Evolutionary conservation across 2,113 vertebrate species (phyloP).

Genomic region (Stercorarius parasiticus): DNA sequence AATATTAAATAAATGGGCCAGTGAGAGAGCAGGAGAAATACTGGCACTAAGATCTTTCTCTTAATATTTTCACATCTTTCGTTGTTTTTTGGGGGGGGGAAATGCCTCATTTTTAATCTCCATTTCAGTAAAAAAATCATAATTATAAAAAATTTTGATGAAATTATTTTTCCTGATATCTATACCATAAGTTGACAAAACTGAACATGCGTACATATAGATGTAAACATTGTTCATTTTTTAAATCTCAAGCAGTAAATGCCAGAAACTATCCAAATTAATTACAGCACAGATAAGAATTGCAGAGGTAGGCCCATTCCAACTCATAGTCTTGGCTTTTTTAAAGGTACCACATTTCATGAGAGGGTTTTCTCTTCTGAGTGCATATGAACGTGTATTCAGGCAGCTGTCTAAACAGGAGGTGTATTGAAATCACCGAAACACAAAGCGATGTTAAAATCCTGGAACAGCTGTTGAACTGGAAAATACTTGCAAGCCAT

Average conservation of each 20-base stretch:
- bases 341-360: neutral
- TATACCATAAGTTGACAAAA: neutral
- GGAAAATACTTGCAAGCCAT: neutral
- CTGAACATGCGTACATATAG: neutral
- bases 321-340: neutral
- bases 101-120: neutral
- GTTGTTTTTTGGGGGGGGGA: neutral
- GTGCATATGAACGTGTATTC: neutral
- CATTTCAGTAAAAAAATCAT: neutral
- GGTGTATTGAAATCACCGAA: neutral
- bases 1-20: slow-evolving; percentile 69
- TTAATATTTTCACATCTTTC: neutral
- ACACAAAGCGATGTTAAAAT: neutral
- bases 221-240: neutral
- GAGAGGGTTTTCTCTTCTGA: neutral
- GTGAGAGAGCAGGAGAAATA: slow-evolving; percentile 39
- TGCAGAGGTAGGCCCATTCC: neutral
- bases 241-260: neutral
- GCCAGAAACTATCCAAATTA: neutral
- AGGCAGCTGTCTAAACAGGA: slow-evolving; percentile 11
- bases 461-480: neutral
- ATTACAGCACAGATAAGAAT: neutral
- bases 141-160: neutral
- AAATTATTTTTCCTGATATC: neutral
- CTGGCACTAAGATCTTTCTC: neutral